These are phyloP conservation scores for Brachionus rotundiformis DNA, from an alignment of 1,140 invertebrate genomes.

Conservation along the genomic window DNA sequence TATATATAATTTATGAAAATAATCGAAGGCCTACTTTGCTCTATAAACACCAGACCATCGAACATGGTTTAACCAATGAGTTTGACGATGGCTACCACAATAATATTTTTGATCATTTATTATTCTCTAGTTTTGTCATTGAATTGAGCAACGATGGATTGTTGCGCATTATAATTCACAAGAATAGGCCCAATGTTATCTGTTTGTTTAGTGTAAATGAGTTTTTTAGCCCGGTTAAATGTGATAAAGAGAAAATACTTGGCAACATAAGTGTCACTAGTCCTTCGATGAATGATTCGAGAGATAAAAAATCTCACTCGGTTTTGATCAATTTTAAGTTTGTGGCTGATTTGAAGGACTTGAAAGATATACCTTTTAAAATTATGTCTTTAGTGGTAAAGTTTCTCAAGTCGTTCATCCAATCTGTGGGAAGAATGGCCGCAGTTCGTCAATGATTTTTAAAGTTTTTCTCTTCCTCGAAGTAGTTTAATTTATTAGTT, in stretches of 20 bases:
- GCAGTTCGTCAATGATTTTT: background rate
- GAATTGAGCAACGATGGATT: conserved; percentile 35
- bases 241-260: background rate
- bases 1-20: conserved; percentile 27
- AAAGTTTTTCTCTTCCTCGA: background rate
- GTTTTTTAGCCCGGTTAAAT: background rate
- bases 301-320: background rate
- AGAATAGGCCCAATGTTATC: conserved; percentile 28
- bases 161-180: conserved; percentile 19
- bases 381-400: conserved; percentile 4
- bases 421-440: background rate
- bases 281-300: background rate
- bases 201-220: background rate
- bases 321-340: conserved; percentile 16
- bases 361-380: background rate
- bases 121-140: background rate
- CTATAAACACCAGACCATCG: background rate
- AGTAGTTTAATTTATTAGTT: background rate
- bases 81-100: background rate
- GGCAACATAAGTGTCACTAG: background rate
- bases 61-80: no score
- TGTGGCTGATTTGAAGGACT: background rate
- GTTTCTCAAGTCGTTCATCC: background rate
- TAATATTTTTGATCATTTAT: conserved; percentile 5
- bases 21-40: conserved; percentile 36